Evolutionary conservation across 2,888 invertebrate genomes (phyloP), one percentile per base, ranked within the genome.

Genomic region (Lordiphosa fenestrarum): DNA sequence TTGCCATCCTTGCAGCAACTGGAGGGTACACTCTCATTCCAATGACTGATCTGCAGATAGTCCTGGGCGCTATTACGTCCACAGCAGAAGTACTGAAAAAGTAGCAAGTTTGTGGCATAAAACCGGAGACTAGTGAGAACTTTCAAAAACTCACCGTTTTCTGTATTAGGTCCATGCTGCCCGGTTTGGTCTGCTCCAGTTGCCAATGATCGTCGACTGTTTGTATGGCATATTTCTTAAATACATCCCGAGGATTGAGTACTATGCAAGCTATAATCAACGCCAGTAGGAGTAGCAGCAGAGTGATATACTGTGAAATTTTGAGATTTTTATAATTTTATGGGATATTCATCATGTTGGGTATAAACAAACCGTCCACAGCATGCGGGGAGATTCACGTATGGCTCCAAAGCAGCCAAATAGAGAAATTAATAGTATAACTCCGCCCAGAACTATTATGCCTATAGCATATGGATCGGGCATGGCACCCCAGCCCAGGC

Each of bases 331-430:
- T 4, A 19, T 3, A 0, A 9, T 7, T 9, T 30, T 30, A 30
- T 1, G 7, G 7, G 30, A 30, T 30, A 7, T 25, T 25, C 23
- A 4, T 15, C 53, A 42, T n/a, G n/a, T n/a, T 40, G 6, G n/a
- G 9, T 4, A 3, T 13, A 7, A 30, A 68, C 67, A 53, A 54
- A 87, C 87, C 53, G 82, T 83, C 87, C 87, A 87, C 41, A 87
- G 66, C 65, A 87, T 73, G 23, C 87, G 86, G 13, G 84, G 62
- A 1, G 87, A 87, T 64, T 87, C 86, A 1, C 87, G 77, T 13
- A 86, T 57, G 15, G 86, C 73, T 21, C 87, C 87, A 30, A 77
- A 77, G 49, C 86, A 87, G 5, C 87, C 87, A n/a, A 87, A 86
- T 30, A 87, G 40, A 7, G 86, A 87, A 35, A 77, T 87, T 4